Evolutionary conservation across 2,888 invertebrate species (phyloP), one percentile per base, ranked within the genome.

Genomic region (Aporophyla lueneburgensis): DNA sequence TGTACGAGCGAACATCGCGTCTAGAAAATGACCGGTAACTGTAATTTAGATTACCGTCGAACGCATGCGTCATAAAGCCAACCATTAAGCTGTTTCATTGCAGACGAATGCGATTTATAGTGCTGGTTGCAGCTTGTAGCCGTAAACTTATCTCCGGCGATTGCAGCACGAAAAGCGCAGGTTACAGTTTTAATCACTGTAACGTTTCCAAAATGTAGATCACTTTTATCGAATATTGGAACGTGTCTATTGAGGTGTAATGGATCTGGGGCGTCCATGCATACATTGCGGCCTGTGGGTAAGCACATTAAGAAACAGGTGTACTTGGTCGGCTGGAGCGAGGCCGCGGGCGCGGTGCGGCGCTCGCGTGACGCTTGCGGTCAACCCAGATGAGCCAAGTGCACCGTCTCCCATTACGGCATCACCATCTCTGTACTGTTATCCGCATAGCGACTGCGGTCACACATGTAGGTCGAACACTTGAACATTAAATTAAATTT

Each of bases 401-500:
- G 89, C 89, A 89, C 88, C 83, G 83, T 87, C 86, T 87, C 89
- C 89, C 85, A 89, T 90, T 89, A 88, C 90, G 88, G 91, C 88
- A 86, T 88, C 88, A 84, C 85, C 89, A 90, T 89, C 91, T 89
- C 86, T 90, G 92, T 94, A 95, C 95, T 94, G 95, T 95, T 95
- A 95, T 91, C 92, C 93, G 93, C 93, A 93, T 93, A 91, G 91
- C 92, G 89, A 91, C 91, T 92, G 93, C 93, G 94, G 93, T 93
- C 92, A 88, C 89, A 91, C 89, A 95, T 94, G 93, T 96, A 91
- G 96, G 95, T 94, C 95, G 93, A 91, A 89, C 91, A 91, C 93
- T 93, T 92, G 90, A 90, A 92, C 93, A 91, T 94, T 86, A 93
- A 94, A 95, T 94, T 93, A 93, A 94, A 94, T 93, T 92, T 93